Evolutionary conservation across 2,797 vertebrate species (phyloP).

Genomic region (Siniperca obscura): DNA sequence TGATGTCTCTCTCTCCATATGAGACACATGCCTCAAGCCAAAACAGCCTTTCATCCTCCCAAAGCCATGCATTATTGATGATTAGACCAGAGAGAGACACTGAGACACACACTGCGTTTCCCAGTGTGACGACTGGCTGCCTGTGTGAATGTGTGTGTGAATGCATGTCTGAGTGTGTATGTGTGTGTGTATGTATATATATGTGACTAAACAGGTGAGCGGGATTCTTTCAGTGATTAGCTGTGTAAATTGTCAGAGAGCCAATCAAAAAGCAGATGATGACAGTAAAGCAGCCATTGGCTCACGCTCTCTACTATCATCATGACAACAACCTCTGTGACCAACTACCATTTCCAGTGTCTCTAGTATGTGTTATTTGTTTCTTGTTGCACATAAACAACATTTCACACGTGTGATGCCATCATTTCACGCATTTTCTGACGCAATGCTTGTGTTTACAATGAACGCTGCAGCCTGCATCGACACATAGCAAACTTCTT

Average conservation of each 20-base stretch:
- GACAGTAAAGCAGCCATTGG: constrained; percentile 73
- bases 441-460: constrained; percentile 79
- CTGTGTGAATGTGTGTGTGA: constrained; percentile 44
- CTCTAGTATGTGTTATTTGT: constrained; percentile 46
- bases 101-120: constrained; percentile 76
- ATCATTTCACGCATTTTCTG: constrained; percentile 77
- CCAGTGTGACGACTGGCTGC: constrained; percentile 65
- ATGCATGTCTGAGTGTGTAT: constrained; percentile 26
- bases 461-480: constrained; percentile 70
- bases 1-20: constrained; percentile 79
- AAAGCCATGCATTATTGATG: constrained; percentile 84
- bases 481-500: constrained; percentile 69
- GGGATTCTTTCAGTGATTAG: constrained; percentile 69
- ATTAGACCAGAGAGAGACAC: constrained; percentile 78
- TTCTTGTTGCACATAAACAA: constrained; percentile 70
- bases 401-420: constrained; percentile 73
- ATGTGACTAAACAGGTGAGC: constrained; percentile 71
- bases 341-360: constrained; percentile 57
- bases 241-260: constrained; percentile 62
- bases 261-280: constrained; percentile 74
- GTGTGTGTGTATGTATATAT: neutral
- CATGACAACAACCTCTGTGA: constrained; percentile 73
- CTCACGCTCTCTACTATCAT: constrained; percentile 54
- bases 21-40: constrained; percentile 81
- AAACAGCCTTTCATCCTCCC: constrained; percentile 85